Percentiles rank a stretch among this genome's conserved stretches.
Evolutionary conservation across 2,888 invertebrate genomes (phyloP).

Genomic region (Drosophila nigricruria): DNA sequence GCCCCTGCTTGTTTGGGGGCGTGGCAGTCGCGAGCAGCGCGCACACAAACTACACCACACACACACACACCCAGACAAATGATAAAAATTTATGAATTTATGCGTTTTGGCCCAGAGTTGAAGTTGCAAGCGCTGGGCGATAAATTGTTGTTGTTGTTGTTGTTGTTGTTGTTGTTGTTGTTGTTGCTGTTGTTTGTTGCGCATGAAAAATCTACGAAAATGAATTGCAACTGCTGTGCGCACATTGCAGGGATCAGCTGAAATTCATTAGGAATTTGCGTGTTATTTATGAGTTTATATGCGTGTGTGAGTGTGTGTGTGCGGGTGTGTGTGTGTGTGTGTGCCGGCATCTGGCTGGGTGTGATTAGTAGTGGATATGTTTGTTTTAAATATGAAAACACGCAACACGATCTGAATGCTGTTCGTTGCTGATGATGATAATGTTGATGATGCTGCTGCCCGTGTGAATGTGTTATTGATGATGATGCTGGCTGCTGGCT

Average conservation of each 20-base stretch:
- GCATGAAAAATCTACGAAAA: slow-evolving; percentile 77
- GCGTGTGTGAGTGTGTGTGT: slow-evolving; percentile 16
- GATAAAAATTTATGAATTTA: slow-evolving; percentile 82
- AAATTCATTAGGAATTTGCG: slow-evolving; percentile 81
- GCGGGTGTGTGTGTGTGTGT: slow-evolving; percentile 20
- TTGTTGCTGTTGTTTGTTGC: slow-evolving; percentile 54
- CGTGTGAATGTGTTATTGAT: slow-evolving; percentile 60
- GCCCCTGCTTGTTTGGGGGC: slow-evolving; percentile 32
- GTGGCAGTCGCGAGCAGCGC: slow-evolving; percentile 40
- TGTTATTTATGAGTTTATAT: slow-evolving; percentile 73
- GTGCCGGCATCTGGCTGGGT: slow-evolving; percentile 45
- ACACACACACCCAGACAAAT: slow-evolving; percentile 60
- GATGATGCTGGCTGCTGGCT: slow-evolving; percentile 58
- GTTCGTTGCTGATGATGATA: slow-evolving; percentile 5
- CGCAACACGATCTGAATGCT: slow-evolving; percentile 46
- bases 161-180: slow-evolving; percentile 43
- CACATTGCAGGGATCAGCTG: slow-evolving; percentile 77
- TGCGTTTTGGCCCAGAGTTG: slow-evolving; percentile 76
- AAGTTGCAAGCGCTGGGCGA: slow-evolving; percentile 74
- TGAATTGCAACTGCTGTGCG: slow-evolving; percentile 75
- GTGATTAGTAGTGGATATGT: slow-evolving; percentile 70
- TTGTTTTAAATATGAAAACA: slow-evolving; percentile 76
- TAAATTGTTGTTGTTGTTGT: slow-evolving; percentile 67
- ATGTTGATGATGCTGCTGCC: slow-evolving; percentile 20
- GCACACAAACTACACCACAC: slow-evolving; percentile 1